A percentile compares a stretch with the other conserved stretches of the same genome.
phyloP scores from a whole-genome alignment of 2,113 vertebrate species.

The Tichodroma muraria region DNA sequence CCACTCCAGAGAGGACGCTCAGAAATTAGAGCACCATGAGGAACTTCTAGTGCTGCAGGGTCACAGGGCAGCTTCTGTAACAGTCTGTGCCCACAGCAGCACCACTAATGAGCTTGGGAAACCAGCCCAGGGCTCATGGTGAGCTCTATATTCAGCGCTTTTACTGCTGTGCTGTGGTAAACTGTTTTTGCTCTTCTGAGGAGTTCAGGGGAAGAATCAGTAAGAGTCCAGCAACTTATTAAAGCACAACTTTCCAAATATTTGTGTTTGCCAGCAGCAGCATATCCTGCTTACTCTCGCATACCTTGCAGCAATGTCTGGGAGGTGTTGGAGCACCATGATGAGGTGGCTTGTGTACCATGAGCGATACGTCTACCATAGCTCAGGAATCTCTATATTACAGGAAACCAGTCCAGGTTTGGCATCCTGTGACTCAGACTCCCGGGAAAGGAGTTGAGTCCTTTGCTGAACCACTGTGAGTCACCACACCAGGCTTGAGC shows the following conservation, averaged over 20 bases:
- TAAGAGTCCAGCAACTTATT: not conserved
- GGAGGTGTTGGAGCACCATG: not conserved
- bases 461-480: not conserved
- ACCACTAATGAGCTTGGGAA: not conserved
- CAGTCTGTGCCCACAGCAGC: not conserved
- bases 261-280: not conserved
- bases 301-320: not conserved
- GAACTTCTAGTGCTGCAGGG: not conserved
- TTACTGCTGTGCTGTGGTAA: not conserved
- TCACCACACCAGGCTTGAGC: not conserved
- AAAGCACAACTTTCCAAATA: not conserved
- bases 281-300: not conserved
- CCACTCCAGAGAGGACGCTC: not conserved
- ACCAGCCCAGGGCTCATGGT: not conserved
- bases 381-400: not conserved
- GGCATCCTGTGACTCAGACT: slow-evolving; percentile 24
- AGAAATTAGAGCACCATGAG: fast-evolving
- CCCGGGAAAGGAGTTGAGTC: not conserved
- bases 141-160: not conserved
- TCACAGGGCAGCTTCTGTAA: not conserved
- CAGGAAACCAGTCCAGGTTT: slow-evolving; percentile 40
- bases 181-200: not conserved
- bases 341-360: not conserved
- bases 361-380: fast-evolving
- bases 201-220: not conserved